phyloP scores from a whole-genome alignment of 2,797 vertebrate species.

The Spondyliosoma cantharus region DNA sequence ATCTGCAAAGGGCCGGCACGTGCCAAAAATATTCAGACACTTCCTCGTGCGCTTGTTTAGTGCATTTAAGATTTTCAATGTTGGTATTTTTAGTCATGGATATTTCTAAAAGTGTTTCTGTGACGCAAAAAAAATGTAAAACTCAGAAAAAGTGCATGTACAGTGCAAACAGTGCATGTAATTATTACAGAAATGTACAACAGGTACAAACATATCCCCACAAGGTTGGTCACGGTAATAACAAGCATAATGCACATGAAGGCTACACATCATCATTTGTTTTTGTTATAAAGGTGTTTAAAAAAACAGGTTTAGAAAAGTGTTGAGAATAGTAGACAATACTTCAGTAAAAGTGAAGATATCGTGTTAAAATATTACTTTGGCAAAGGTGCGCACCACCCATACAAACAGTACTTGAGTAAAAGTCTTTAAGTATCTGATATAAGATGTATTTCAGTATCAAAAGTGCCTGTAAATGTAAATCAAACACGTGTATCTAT shows the following conservation, averaged over 20 bases:
- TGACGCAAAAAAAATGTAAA: neutral
- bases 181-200: constrained; percentile 6
- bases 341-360: no score
- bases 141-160: neutral
- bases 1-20: constrained; percentile 27
- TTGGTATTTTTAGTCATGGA: neutral
- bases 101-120: neutral
- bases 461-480: no score
- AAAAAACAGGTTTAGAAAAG: constrained; percentile 1
- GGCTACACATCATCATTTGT: neutral
- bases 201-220: neutral
- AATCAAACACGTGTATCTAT: no score
- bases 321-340: no score
- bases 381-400: no score
- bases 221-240: neutral
- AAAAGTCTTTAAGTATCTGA: no score
- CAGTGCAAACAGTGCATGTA: neutral
- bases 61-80: neutral
- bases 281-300: neutral
- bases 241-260: neutral
- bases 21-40: constrained; percentile 38
- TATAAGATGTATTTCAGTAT: no score
- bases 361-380: no score
- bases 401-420: no score
- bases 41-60: constrained; percentile 18